A percentile compares a stretch with the other conserved stretches of the same genome.
phyloP scores from a whole-genome alignment of 2,888 invertebrate genomes.

The Isoperla grammatica region DNA sequence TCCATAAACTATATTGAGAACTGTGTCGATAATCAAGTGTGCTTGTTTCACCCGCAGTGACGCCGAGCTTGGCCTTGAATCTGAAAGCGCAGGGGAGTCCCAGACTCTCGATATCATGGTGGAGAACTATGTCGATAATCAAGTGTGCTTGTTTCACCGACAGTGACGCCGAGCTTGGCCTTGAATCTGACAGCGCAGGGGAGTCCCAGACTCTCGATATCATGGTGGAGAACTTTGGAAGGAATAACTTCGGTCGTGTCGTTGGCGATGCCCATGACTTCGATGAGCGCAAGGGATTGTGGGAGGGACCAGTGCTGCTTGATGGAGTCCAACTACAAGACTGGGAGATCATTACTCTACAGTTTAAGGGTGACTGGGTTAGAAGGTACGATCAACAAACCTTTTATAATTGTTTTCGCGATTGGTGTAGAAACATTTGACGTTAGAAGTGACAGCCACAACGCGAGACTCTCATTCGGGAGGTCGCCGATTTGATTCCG shows the following conservation, averaged over 20 bases:
- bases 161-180: conserved; percentile 9
- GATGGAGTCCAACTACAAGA: conserved; percentile 43
- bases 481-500: too few relatives aligned
- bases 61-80: conserved; percentile 1
- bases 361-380: conserved; percentile 48
- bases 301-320: conserved; percentile 41
- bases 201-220: conserved; percentile 38
- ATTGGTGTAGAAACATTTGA: too few relatives aligned
- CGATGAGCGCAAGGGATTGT: conserved; percentile 44
- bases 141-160: too few relatives aligned
- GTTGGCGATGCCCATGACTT: conserved; percentile 33
- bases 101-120: conserved; percentile 43
- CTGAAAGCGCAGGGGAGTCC: conserved; percentile 1
- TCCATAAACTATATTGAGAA: too few relatives aligned
- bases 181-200: conserved; percentile 4
- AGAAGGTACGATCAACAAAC: conserved; percentile 38
- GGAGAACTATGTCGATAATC: conserved; percentile 25
- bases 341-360: conserved; percentile 49
- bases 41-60: neutral
- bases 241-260: conserved; percentile 40
- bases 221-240: conserved; percentile 38
- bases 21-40: too few relatives aligned
- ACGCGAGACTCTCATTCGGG: too few relatives aligned
- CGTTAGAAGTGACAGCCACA: too few relatives aligned
- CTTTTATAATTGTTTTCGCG: too few relatives aligned